Evolutionary conservation across 2,113 vertebrate species (phyloP).

Genomic region (Stictonetta naevosa): DNA sequence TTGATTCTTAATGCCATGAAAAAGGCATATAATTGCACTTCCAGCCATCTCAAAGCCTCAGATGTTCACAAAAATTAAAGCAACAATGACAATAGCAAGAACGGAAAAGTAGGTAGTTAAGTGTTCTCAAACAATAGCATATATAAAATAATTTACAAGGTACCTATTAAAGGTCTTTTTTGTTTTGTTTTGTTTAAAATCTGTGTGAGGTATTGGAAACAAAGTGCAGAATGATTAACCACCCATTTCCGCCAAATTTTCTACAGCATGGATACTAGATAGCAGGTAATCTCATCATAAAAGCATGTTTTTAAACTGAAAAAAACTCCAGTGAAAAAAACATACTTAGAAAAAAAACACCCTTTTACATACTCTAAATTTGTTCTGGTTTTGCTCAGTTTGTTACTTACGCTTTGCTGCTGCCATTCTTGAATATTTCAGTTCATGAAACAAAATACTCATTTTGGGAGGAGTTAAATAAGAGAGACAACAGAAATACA

Average conservation of each 20-base stretch:
- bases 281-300: background rate
- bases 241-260: background rate
- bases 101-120: background rate
- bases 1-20: background rate
- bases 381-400: constrained; percentile 47
- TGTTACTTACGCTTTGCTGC: constrained; percentile 18
- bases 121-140: background rate
- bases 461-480: background rate
- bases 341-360: background rate
- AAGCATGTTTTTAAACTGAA: background rate
- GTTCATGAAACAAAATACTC: background rate
- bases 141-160: constrained; percentile 23
- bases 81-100: background rate
- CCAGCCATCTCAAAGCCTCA: background rate
- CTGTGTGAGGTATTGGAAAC: constrained; percentile 19
- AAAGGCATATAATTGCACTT: background rate
- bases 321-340: background rate
- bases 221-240: constrained; percentile 20
- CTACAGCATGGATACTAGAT: background rate
- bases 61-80: background rate
- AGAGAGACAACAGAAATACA: background rate
- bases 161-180: background rate
- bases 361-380: background rate
- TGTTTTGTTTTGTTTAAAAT: background rate
- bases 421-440: background rate